Evolutionary conservation across 2,888 invertebrate species (phyloP), one percentile per base, ranked within the genome.

Genomic region (Cyclophora albipunctata): DNA sequence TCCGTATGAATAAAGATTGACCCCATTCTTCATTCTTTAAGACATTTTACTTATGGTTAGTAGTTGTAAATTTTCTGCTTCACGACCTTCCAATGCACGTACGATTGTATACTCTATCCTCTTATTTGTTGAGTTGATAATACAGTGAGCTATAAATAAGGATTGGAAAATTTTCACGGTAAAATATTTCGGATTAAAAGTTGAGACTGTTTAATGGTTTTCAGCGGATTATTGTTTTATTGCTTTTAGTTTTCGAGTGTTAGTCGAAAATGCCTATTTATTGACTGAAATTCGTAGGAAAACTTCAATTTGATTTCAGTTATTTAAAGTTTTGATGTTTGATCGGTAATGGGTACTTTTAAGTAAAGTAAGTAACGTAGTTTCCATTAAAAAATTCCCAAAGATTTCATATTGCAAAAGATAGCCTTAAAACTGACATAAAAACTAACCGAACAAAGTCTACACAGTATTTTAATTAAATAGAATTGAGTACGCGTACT

Each of bases 1-100:
- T 67, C 64, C 64, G 59, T 71, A 76, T 79, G 79, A 78, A 79
- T 81, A 79, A 80, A 78, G 79, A 77, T 80, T 69, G 73, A 69
- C 68, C 73, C 60, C 78, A 78, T 81, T 75, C 75, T 66, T 81
- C 80, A 81, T 73, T 68, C 65, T 71, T 63, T 68, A 69, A 75
- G 78, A 78, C 78, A 63, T 77, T 75, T 75, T 74, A 78, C 81
- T 80, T 79, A 79, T 78, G 79, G 50, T 67, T 62, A 75, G 72
- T 75, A 76, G 76, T 74, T 78, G 75, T 80, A 81, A 79, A 81
- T 82, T 78, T 75, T 60, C 66, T 71, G 61, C 66, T 71, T 64
- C 59, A 66, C 65, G 63, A 62, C 62, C 52, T 51, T n/a, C 45
- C 3, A 0, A 3, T 0, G 2, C 40, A 44, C 3, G 3, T 20